These are phyloP conservation scores for Abrostola tripartita DNA, from an alignment of 2,888 invertebrate species.

Conservation along the genomic window DNA sequence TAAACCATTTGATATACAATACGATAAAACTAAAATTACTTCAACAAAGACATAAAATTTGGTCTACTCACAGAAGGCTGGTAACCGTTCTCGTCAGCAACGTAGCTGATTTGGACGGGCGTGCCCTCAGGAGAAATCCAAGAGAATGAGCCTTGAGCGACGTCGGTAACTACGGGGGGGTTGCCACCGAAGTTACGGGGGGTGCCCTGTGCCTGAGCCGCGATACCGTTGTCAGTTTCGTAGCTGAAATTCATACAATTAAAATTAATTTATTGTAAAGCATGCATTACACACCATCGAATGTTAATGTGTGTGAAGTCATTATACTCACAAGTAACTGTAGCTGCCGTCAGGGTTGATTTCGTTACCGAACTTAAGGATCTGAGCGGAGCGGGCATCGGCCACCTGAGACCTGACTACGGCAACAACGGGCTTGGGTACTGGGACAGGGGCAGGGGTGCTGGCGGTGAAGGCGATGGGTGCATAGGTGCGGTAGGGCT, in stretches of 20 bases:
- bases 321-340: conserved; percentile 84
- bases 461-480: conserved; percentile 31
- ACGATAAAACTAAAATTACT: neutral
- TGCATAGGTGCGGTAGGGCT: conserved; percentile 35
- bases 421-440: conserved; percentile 19
- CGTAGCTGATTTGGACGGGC: conserved; percentile 86
- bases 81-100: conserved; percentile 91
- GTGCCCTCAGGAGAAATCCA: conserved; percentile 89
- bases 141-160: conserved; percentile 86
- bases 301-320: neutral
- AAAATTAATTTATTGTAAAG: neutral
- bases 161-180: conserved; percentile 70
- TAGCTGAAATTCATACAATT: conserved; percentile 73
- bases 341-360: conserved; percentile 86
- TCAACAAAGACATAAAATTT: neutral
- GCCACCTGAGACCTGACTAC: conserved; percentile 30
- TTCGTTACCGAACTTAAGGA: conserved; percentile 78
- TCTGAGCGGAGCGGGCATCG: conserved; percentile 67
- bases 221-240: conserved; percentile 90
- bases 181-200: conserved; percentile 83
- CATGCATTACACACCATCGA: too few relatives aligned
- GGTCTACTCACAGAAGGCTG: conserved; percentile 84
- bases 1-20: neutral
- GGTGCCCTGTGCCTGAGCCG: conserved; percentile 87
- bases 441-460: conserved; percentile 22